Base-by-base conservation (phyloP, 2,797 vertebrate species). In the Pseudochirops corinnae region DNA sequence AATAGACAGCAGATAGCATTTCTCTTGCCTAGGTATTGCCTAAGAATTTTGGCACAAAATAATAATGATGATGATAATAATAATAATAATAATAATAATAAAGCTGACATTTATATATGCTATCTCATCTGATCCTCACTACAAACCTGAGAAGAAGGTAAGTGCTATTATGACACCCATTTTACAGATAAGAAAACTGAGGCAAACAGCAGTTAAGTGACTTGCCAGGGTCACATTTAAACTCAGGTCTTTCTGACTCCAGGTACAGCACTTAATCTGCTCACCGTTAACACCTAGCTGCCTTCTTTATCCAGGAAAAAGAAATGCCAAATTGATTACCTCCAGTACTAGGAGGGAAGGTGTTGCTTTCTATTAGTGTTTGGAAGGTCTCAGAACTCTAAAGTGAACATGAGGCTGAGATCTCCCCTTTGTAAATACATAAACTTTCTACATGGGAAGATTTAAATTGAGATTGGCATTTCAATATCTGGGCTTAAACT, bases 401-500 rank as follows among this genome's bases (percentile, higher is more conserved):
- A 3, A 4, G 5, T 57, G 91, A 92, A n/a, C 3, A 29, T 57
- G 87, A 94, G 53, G 39, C 21, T 82, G 18, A 82, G 18, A n/a
- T 82, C 16, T 24, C n/a, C 62, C 16, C 18, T 82, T 82, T 74
- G 67, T 82, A 39, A 6, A 9, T 24, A 39, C 6, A 9, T 46
- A 24, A 55, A n/a, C n/a, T 18, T 82, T 82, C 7, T 82, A 91
- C 33, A 55, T 50, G 1, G 11, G 95, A 67, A 3, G 50, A 2
- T 57, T 16, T 91, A 62, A 60, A 46, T 92, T 56, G 94, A 93
- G 50, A 18, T 74, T 39, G 28, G 33, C 29, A 92, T 92, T 62
- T 95, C 90, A n/a, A n/a, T 93, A 21, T 33, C 91, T 91, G 33
- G 28, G 93, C 56, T 94, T 94, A 33, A 95, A 93, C 18, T 46